Base-by-base conservation (phyloP, 2,113 vertebrate genomes). In the Rhinolophus sinicus region DNA sequence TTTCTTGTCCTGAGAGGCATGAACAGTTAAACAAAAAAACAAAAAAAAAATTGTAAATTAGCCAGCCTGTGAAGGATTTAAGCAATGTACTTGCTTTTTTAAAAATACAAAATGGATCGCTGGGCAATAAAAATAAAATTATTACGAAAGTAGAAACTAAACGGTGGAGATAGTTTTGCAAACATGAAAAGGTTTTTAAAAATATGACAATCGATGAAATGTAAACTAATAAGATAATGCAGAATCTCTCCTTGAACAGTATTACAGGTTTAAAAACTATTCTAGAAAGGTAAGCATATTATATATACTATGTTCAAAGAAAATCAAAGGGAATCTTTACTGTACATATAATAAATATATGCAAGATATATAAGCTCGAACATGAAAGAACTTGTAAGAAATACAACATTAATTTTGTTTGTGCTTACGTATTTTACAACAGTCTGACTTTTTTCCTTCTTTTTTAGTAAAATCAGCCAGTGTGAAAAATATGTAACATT, bases 401-500 rank as follows among this genome's bases (percentile, higher is more conserved):
- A 91, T 24, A 60, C 18, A 65, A 94, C 72, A 56, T 80, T 44
- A 54, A 88, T 62, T 93, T 92, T 95, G 65, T 30, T 85, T 93
- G 56, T 84, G 75, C 35, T 56, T 93, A 80, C 38, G 21, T 77
- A 93, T 58, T 81, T 95, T 60, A 83, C 35, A 90, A 69, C 75
- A 69, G 33, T 60, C 38, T 54, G 1, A 78, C n/a, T 0, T 0
- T 35, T 78, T 52, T 58, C 73, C 73, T 88, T 56, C 73, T 96
- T 96, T 73, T 44, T 75, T 73, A 67, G 76, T 90, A 93, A 96
- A 85, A 90, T 86, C 73, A 86, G 90, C 87, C 97, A 96, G 67
- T 93, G 83, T 96, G 81, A 97, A 98, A 98, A 98, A 95, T 60
- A 97, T 58, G 3, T 90, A 88, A 96, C 97, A 98, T 93, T 97